phyloP scores from a whole-genome alignment of 2,888 invertebrate genomes.

The Diarsia brunnea region DNA sequence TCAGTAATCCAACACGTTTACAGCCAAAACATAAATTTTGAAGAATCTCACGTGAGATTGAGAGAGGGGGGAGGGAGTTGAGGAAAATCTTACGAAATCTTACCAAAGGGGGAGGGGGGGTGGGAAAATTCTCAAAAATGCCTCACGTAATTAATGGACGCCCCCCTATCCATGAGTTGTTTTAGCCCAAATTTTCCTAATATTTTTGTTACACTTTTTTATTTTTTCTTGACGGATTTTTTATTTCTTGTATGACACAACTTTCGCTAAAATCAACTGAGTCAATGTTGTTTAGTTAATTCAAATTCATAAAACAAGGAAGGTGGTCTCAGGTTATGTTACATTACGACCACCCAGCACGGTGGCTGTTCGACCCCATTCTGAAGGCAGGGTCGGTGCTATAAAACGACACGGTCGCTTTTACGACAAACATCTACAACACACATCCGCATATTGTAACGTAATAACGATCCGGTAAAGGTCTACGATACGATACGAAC shows the following conservation, averaged over 20 bases:
- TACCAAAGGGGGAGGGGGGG: too few species aligned
- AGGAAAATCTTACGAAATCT: too few species aligned
- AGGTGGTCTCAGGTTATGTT: constrained; percentile 81
- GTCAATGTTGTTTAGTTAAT: constrained; percentile 74
- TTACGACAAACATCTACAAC: constrained; percentile 82
- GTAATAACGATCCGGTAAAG: constrained; percentile 77
- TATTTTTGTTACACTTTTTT: too few species aligned
- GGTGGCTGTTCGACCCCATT: constrained; percentile 75
- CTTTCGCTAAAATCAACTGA: constrained; percentile 63
- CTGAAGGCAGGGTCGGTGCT: constrained; percentile 72
- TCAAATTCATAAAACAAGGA: constrained; percentile 80
- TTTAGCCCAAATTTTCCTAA: too few species aligned
- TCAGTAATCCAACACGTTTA: too few species aligned
- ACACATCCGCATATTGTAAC: constrained; percentile 76
- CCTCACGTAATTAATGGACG: too few species aligned
- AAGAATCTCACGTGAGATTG: too few species aligned
- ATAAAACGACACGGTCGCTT: constrained; percentile 83
- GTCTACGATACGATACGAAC: constrained; percentile 80
- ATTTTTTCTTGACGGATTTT: too few species aligned
- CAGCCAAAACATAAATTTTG: too few species aligned
- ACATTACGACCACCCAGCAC: constrained; percentile 79
- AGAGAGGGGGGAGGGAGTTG: too few species aligned
- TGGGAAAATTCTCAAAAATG: too few species aligned
- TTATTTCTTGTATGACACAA: constrained; percentile 35
- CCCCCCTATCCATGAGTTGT: too few species aligned